Evolutionary conservation across 2,797 vertebrate species (phyloP), one percentile per base, ranked within the genome.

Genomic region (Scarus forsteni): DNA sequence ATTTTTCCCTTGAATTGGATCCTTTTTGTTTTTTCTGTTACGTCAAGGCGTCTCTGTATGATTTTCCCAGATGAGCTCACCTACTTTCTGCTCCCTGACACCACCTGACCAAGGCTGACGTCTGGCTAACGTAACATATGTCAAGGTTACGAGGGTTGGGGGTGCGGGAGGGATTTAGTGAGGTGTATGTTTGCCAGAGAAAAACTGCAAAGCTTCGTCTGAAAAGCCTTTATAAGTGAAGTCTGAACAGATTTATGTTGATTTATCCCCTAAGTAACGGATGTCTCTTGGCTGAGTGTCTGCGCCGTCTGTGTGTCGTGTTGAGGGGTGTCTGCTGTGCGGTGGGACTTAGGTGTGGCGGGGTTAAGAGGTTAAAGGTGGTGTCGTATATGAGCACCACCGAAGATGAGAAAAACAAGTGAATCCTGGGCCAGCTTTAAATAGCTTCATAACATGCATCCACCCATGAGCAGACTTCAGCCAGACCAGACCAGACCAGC

Each of bases 41-140:
- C 10, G 12, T 77, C 53, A 78, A 58, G 34, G 60, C 18, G 52
- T 75, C 11, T 77, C 40, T 52, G 49, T 49, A 35, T 75, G 73
- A 73, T 74, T 85, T 86, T 84, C 80, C 73, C 78, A 68, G 50
- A 85, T 88, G 84, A 88, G 54, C 51, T 91, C 75, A 89, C 74
- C 60, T 80, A 51, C 71, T 80, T 64, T 71, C 54, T 79, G 59
- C 64, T 79, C 50, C 43, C 51, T 87, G 77, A 85, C 86, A 80
- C 60, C 83, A 84, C 64, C 76, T 85, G 83, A 78, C 71, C 34
- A 10, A 35, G 12, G 50, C 67, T 76, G 80, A 81, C 14, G 39
- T 79, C 79, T 85, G 70, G 40, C 63, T 62, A 74, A 64, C 58
- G 10, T 70, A 53, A 69, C 67, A 67, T n/a, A 53, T 75, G 84